phyloP scores from a whole-genome alignment of 1,140 invertebrate species.

The Ruditapes philippinarum region DNA sequence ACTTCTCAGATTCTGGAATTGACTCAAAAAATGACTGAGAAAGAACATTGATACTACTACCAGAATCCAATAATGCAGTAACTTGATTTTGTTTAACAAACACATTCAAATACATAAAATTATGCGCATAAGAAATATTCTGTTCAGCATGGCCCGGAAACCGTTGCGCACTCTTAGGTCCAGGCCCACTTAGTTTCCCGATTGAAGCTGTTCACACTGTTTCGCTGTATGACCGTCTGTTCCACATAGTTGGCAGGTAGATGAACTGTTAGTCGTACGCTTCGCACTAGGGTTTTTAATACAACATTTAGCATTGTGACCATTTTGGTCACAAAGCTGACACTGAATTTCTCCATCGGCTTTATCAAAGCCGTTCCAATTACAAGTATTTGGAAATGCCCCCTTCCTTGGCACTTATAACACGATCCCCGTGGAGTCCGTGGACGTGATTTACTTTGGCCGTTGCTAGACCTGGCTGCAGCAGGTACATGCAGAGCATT shows the following conservation, averaged over 20 bases:
- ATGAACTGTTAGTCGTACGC: not conserved
- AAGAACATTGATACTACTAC: conserved; percentile 37
- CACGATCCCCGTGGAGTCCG: not conserved
- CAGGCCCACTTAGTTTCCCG: not conserved
- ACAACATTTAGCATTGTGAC: not conserved
- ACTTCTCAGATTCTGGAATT: conserved; percentile 7
- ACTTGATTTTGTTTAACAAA: not conserved
- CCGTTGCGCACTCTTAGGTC: not conserved
- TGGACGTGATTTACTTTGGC: not conserved
- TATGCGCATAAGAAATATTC: not conserved
- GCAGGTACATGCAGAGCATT: not conserved
- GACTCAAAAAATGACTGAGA: conserved; percentile 19
- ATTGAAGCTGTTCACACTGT: not conserved
- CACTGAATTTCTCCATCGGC: not conserved
- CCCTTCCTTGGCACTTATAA: not conserved
- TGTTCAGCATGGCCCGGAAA: not conserved
- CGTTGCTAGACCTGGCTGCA: not conserved
- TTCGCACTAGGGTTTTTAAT: conserved; percentile 1
- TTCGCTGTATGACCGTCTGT: not conserved
- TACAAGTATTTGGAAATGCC: conserved; percentile 2
- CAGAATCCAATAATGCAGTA: conserved; percentile 32
- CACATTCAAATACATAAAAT: conserved; percentile 61
- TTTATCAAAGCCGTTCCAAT: not conserved
- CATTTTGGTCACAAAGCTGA: conserved; percentile 25
- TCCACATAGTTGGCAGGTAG: conserved; percentile 11